Evolutionary conservation across 2,888 invertebrate species (phyloP), one percentile per base, ranked within the genome.

Genomic region (Fragum sueziense): DNA sequence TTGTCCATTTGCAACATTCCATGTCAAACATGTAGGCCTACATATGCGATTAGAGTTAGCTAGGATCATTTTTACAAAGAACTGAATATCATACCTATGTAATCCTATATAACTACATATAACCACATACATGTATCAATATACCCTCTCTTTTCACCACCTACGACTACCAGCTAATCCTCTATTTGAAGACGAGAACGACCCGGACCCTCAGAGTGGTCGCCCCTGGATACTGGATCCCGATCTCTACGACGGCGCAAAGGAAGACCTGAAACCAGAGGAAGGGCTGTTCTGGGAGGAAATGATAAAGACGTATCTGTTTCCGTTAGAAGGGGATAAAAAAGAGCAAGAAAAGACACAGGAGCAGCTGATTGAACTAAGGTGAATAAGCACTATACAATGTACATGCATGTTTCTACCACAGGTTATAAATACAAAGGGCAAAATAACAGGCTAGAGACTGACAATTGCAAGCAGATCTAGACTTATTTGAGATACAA

Each of bases 301-400:
- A 31, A 33, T 99, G 73, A 96, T 99, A 85, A 97, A 97, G 80
- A 97, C 97, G 94, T 99, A 99, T 94, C 95, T 99, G 73, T 97
- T 96, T 91, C 99, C 99, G 2, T 96, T 99, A 88, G 97, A 97
- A 91, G 97, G 97, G 89, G 97, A 99, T 93, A 97, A 97, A 91
- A 96, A 96, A 72, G 77, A 90, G 33, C 88, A 92, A 74, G 83
- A 85, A 31, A 77, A 83, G 57, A 81, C 85, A 1, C 80, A 84
- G 79, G 80, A 73, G 9, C 82, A 84, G 29, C 76, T 84, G n/a
- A 47, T 84, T 22, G 84, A 84, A 71, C 70, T 84, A 22, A 77
- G 78, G 82, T 86, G 47, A 3, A n/a, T n/a, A n/a, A n/a, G n/a
- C n/a, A n/a, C n/a, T n/a, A n/a, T n/a, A n/a, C n/a, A n/a, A n/a